These are phyloP conservation scores for Philhelius pedissequus DNA, from an alignment of 2,888 invertebrate genomes.

Conservation along the genomic window DNA sequence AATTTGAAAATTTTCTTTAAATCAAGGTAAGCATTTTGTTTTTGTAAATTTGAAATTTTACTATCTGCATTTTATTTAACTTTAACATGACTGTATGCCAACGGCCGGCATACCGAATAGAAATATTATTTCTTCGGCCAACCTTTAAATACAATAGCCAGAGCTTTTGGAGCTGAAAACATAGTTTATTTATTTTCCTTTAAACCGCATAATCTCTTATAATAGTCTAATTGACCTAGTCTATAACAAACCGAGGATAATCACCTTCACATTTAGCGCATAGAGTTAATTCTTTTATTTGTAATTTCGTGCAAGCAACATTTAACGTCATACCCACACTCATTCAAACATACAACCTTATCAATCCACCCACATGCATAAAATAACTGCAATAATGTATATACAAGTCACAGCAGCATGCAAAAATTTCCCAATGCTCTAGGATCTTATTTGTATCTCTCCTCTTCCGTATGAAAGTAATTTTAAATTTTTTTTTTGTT, in stretches of 20 bases:
- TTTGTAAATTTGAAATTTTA: too few species aligned
- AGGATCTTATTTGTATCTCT: slow-evolving; percentile 9
- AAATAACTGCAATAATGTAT: too few species aligned
- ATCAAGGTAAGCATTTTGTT: too few species aligned
- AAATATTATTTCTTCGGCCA: background rate
- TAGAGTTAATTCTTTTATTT: slow-evolving; percentile 10
- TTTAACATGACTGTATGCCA: too few species aligned
- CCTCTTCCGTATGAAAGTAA: slow-evolving; percentile 14
- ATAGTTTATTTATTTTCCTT: background rate
- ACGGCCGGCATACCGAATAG: too few species aligned
- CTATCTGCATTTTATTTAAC: too few species aligned
- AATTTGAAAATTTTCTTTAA: too few species aligned
- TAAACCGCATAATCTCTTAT: background rate
- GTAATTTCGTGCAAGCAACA: slow-evolving; percentile 22
- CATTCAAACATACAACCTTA: background rate
- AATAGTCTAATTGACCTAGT: slow-evolving; percentile 51
- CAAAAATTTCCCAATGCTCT: slow-evolving; percentile 32
- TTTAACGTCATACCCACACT: background rate
- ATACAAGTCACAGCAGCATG: slow-evolving; percentile 11
- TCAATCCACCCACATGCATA: background rate
- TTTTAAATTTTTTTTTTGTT: slow-evolving; percentile 15
- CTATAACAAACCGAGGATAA: slow-evolving; percentile 40
- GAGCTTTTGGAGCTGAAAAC: background rate
- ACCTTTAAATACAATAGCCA: background rate
- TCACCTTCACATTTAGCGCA: slow-evolving; percentile 37